phyloP scores from a whole-genome alignment of 2,113 vertebrate genomes.

The Gavia stellata region DNA sequence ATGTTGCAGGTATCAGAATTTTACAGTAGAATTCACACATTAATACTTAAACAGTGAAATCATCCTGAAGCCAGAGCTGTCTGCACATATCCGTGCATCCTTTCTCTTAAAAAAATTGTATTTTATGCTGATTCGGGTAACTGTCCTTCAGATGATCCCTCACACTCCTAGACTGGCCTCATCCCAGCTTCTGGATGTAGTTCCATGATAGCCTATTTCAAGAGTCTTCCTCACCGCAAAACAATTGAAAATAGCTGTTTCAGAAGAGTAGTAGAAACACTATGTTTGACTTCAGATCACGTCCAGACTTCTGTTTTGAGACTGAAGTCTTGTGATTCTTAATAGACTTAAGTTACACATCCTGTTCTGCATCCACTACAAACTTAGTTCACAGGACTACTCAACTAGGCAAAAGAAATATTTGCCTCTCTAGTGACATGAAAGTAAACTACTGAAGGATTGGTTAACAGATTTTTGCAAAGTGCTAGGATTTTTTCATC shows the following conservation, averaged over 20 bases:
- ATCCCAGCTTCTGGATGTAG: not conserved
- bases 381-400: not conserved
- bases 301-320: not conserved
- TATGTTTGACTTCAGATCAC: not conserved
- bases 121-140: not conserved
- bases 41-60: not conserved
- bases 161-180: not conserved
- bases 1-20: not conserved
- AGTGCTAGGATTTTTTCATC: not conserved
- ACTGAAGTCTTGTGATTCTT: not conserved
- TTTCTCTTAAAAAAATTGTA: not conserved
- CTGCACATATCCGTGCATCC: not conserved
- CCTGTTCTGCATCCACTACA: not conserved
- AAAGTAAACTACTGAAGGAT: not conserved
- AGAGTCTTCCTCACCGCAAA: not conserved
- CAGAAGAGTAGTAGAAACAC: not conserved
- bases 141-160: not conserved
- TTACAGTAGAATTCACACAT: not conserved
- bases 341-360: not conserved
- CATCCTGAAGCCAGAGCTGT: not conserved
- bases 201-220: not conserved
- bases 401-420: not conserved
- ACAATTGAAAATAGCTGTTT: not conserved
- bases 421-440: not conserved
- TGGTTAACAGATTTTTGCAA: not conserved